Conservation (phyloP, 2,797 vertebrate genomes). For the Spinus olivaceus region DNA sequence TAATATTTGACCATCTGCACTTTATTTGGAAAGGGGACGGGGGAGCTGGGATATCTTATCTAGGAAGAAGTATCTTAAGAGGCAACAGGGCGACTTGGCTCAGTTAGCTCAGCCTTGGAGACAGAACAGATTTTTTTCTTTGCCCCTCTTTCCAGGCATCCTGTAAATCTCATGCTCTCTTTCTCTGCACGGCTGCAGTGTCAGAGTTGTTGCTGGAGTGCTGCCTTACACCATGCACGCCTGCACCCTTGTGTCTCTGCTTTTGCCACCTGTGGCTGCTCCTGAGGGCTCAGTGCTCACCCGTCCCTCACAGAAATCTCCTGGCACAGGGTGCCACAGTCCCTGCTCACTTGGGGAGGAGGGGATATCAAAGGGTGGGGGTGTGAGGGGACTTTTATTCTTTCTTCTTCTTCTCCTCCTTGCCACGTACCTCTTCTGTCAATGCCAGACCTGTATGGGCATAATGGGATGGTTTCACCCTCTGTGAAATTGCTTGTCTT, state of each 20-base stretch:
- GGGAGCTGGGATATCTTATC: conserved; percentile 34
- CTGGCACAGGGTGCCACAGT: neutral
- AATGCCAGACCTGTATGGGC: neutral
- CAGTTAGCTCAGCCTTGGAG: conserved; percentile 34
- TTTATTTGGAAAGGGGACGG: conserved; percentile 71
- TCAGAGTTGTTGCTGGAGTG: conserved; percentile 8
- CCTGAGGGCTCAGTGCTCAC: neutral
- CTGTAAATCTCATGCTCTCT: neutral
- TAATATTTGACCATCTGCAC: conserved; percentile 76
- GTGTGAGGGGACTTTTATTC: neutral
- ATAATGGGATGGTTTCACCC: neutral
- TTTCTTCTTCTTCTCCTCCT: neutral
- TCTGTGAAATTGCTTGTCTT: neutral
- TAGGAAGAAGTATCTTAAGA: conserved; percentile 32
- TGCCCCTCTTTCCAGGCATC: neutral
- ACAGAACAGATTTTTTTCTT: conserved; percentile 2
- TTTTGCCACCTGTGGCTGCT: neutral
- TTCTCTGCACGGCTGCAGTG: conserved; percentile 14
- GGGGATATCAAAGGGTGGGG: neutral
- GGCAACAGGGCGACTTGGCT: conserved; percentile 24
- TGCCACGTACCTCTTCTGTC: neutral
- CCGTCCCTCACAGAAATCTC: neutral
- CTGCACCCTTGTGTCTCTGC: neutral
- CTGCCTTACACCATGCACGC: neutral
- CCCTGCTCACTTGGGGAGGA: rapidly evolving